phyloP scores from a whole-genome alignment of 1,140 invertebrate genomes.

The Homarus americanus region DNA sequence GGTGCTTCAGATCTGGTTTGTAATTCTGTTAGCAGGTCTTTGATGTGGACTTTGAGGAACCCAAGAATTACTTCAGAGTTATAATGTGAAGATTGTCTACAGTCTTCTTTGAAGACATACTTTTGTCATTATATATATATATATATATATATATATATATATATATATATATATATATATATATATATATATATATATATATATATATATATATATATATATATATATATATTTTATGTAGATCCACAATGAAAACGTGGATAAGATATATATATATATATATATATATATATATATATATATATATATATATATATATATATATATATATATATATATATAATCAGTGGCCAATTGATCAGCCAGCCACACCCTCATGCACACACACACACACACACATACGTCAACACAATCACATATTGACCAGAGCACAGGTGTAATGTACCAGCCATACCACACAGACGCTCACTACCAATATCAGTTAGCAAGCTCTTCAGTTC shows the following conservation, averaged over 20 bases:
- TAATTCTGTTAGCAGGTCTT: neutral
- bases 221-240: conserved; percentile 19
- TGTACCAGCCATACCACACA: too few species aligned
- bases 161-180: neutral
- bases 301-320: conserved; percentile 14
- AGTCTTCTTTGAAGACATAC: too few species aligned
- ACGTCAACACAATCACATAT: neutral
- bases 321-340: conserved; percentile 18
- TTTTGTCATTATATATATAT: conserved; percentile 6
- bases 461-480: too few species aligned
- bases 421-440: too few species aligned
- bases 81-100: too few species aligned
- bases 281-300: neutral
- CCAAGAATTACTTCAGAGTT: neutral
- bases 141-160: conserved; percentile 22
- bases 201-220: conserved; percentile 15
- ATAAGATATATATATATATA: neutral
- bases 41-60: neutral
- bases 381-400: too few species aligned
- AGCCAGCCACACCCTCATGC: too few species aligned
- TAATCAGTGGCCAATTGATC: neutral
- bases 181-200: neutral
- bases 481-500: neutral
- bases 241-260: too few species aligned
- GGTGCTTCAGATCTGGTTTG: neutral